Evolutionary conservation across 2,113 vertebrate genomes (phyloP).

Genomic region (Bucco capensis): DNA sequence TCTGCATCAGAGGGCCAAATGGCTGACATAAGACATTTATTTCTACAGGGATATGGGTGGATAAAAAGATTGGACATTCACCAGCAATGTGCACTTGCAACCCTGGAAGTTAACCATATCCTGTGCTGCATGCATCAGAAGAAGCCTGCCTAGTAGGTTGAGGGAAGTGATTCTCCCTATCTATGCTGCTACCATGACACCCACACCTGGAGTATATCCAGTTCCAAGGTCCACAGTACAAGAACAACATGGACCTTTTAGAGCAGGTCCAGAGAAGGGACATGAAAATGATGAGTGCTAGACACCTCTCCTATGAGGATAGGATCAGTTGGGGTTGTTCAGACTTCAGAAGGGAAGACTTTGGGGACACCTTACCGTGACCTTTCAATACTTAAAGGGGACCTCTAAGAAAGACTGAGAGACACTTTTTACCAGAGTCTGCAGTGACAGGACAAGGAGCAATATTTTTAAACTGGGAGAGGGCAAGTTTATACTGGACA

Average conservation of each 20-base stretch:
- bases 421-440: background rate
- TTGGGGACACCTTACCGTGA: background rate
- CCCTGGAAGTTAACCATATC: background rate
- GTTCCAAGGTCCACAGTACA: background rate
- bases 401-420: background rate
- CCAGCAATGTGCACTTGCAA: background rate
- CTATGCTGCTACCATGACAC: background rate
- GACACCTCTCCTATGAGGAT: background rate
- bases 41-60: too few relatives aligned
- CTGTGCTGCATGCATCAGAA: background rate
- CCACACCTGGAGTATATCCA: background rate
- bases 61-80: background rate
- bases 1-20: too few relatives aligned
- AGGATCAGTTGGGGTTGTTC: background rate
- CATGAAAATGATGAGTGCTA: background rate
- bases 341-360: background rate
- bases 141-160: background rate
- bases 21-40: too few relatives aligned
- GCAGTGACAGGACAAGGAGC: too few relatives aligned
- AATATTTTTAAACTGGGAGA: background rate
- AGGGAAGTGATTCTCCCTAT: background rate
- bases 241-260: background rate
- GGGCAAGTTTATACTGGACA: background rate
- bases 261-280: background rate
- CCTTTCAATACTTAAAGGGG: background rate